phyloP scores from a whole-genome alignment of 1,140 invertebrate genomes.

The Zelostemma sp. region DNA sequence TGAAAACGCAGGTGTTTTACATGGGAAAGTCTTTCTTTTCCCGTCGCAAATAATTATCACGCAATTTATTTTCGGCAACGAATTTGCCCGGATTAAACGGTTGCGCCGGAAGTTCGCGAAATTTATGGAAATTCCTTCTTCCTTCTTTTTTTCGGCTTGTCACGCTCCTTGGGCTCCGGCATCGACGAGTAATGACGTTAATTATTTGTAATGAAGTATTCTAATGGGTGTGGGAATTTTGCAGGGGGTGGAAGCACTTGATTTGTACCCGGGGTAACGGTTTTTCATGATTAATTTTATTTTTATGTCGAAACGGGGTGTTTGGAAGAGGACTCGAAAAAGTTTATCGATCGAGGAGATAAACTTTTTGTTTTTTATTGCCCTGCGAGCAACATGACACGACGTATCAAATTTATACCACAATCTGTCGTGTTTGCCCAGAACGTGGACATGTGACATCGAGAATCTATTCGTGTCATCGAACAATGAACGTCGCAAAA shows the following conservation, averaged over 20 bases:
- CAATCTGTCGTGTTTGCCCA: constrained; percentile 4
- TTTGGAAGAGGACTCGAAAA: neutral
- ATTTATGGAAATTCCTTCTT: constrained; percentile 15
- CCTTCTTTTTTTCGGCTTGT: constrained; percentile 8
- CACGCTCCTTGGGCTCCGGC: constrained; percentile 3
- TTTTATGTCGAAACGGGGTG: too few relatives aligned
- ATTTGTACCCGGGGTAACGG: too few relatives aligned
- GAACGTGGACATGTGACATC: constrained; percentile 6
- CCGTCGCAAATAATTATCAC: too few relatives aligned
- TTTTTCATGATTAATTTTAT: too few relatives aligned
- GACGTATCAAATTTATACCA: constrained; percentile 14
- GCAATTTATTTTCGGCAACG: too few relatives aligned
- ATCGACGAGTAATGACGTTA: constrained; percentile 15
- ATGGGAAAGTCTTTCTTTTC: too few relatives aligned
- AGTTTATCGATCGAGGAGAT: constrained; percentile 1
- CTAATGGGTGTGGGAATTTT: constrained; percentile 11
- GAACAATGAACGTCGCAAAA: too few relatives aligned
- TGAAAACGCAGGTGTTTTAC: too few relatives aligned
- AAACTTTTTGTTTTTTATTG: neutral
- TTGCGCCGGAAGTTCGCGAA: constrained; percentile 11
- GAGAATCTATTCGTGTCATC: neutral
- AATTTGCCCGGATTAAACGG: constrained; percentile 11
- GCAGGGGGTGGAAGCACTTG: neutral
- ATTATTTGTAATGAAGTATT: constrained; percentile 16
- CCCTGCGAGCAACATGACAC: constrained; percentile 4